Evolutionary conservation across 2,797 vertebrate species (phyloP).

Genomic region (Falco peregrinus): DNA sequence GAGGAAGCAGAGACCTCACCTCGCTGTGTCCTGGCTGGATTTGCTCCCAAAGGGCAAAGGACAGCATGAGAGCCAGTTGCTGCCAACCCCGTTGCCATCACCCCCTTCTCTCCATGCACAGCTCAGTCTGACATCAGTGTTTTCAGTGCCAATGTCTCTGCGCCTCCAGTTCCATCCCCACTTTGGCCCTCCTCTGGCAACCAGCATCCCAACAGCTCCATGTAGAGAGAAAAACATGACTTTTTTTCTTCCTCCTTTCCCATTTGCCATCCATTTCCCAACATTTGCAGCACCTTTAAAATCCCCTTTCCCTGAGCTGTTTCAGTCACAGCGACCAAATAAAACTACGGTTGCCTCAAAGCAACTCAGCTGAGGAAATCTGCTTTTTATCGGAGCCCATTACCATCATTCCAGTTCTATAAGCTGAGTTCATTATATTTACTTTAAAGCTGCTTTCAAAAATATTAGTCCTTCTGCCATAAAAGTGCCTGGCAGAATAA

Average conservation of each 20-base stretch:
- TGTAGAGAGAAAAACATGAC: accelerated
- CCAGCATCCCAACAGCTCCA: neutral
- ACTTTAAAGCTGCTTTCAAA: slow-evolving; percentile 9
- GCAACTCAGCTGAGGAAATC: neutral
- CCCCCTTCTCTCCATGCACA: accelerated
- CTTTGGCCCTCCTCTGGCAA: neutral
- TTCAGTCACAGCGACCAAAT: neutral
- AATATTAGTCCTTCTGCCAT: neutral
- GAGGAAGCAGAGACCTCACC: neutral
- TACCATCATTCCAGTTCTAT: neutral
- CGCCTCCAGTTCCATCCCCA: neutral
- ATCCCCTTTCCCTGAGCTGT: neutral
- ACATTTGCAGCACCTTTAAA: neutral
- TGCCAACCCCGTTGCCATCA: neutral
- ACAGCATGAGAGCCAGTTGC: neutral
- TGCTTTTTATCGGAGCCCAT: neutral
- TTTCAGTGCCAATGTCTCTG: neutral
- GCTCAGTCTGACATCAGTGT: accelerated
- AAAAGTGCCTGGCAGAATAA: neutral
- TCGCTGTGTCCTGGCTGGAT: accelerated
- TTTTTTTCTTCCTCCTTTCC: neutral
- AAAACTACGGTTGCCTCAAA: neutral
- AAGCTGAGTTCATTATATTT: neutral
- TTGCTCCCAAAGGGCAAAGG: neutral
- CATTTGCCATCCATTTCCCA: neutral